A percentile compares a stretch with the other conserved stretches of the same genome.
Conservation (phyloP, 2,113 vertebrate genomes). For the Daboia siamensis region DNA sequence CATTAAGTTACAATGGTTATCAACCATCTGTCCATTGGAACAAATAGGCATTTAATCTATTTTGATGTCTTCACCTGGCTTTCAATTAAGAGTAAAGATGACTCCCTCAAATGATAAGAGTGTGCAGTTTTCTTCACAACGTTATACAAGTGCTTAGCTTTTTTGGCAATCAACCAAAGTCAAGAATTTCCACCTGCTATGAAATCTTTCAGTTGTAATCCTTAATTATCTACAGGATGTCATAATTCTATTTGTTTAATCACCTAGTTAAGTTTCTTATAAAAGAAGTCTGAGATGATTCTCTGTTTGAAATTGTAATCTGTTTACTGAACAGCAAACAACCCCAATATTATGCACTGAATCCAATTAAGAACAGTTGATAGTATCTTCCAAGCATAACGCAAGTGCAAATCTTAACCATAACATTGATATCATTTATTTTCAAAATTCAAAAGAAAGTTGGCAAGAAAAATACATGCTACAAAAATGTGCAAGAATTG, state of each 20-base stretch:
- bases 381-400: not conserved
- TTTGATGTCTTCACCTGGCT: not conserved
- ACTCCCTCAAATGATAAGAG: not conserved
- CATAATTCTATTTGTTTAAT: not conserved
- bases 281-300: not conserved
- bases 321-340: not conserved
- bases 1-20: not conserved
- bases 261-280: not conserved
- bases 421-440: not conserved
- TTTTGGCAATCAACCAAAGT: not conserved
- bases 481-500: not conserved
- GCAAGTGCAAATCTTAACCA: not conserved
- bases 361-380: not conserved
- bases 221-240: not conserved
- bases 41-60: not conserved
- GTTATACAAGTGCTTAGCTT: not conserved
- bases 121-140: not conserved
- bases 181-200: not conserved
- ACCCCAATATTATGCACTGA: not conserved
- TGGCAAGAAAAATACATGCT: not conserved
- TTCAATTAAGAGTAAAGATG: not conserved
- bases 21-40: not conserved
- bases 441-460: not conserved
- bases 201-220: not conserved
- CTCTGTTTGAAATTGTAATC: not conserved